Conservation (phyloP, 2,797 vertebrate genomes). For the Ctenopoma kingsleyae region DNA sequence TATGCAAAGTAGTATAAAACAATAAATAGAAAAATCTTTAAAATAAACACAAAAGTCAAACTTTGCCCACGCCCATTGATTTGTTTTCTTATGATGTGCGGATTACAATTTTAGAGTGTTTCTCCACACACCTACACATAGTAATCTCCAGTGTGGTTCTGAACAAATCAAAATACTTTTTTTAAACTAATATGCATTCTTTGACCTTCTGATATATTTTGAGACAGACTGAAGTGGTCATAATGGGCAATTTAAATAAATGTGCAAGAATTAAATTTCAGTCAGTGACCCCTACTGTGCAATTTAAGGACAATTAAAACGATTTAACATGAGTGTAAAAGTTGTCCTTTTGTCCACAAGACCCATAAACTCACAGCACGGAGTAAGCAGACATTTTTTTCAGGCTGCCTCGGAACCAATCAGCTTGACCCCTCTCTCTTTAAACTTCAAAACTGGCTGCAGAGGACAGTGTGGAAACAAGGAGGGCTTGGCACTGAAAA, state of each 20-base stretch:
- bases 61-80: constrained; percentile 30
- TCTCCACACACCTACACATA: constrained; percentile 54
- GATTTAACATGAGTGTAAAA: constrained; percentile 59
- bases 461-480: constrained; percentile 64
- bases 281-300: constrained; percentile 54
- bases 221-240: constrained; percentile 48
- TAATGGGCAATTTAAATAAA: constrained; percentile 57
- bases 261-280: constrained; percentile 68
- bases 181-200: constrained; percentile 44
- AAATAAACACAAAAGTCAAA: constrained; percentile 67
- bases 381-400: constrained; percentile 73
- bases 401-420: constrained; percentile 64
- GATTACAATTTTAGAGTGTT: constrained; percentile 51
- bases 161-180: constrained; percentile 31
- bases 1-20: constrained; percentile 79
- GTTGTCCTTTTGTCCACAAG: constrained; percentile 59
- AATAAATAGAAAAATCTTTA: constrained; percentile 76
- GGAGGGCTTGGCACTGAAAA: constrained; percentile 78
- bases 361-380: constrained; percentile 68
- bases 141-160: constrained; percentile 49
- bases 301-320: constrained; percentile 58
- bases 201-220: constrained; percentile 37
- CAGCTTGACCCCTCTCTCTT: constrained; percentile 39
- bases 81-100: constrained; percentile 49
- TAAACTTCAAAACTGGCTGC: constrained; percentile 66